Evolutionary conservation across 2,113 vertebrate species (phyloP).

Genomic region (Oreotragus oreotragus): DNA sequence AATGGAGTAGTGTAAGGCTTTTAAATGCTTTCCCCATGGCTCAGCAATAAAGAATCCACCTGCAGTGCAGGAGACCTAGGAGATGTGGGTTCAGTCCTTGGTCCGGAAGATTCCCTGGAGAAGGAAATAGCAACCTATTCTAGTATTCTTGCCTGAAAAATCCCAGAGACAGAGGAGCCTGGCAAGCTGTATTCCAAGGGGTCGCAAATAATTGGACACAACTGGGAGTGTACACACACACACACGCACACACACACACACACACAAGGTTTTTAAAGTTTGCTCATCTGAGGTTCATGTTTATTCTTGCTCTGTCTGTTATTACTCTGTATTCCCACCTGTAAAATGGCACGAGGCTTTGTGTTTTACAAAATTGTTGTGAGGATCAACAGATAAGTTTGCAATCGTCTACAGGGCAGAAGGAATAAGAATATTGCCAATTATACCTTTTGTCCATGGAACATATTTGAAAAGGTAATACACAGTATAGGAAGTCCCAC

Average conservation of each 20-base stretch:
- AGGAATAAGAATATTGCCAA: background rate
- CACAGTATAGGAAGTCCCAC: background rate
- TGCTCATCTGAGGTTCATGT: background rate
- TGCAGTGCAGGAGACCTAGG: background rate
- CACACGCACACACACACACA: background rate
- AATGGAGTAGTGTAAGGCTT: background rate
- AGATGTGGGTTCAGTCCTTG: background rate
- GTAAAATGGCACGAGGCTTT: background rate
- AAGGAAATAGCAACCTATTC: background rate
- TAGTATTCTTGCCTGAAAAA: background rate
- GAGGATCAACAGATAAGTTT: background rate
- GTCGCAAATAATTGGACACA: background rate
- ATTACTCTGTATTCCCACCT: background rate
- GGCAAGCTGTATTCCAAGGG: background rate
- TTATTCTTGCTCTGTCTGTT: background rate
- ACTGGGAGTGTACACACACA: background rate
- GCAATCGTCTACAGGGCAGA: background rate
- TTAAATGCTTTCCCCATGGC: background rate
- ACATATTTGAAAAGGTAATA: background rate
- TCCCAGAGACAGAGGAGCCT: background rate
- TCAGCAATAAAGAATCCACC: background rate
- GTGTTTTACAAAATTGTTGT: background rate
- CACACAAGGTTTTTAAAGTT: background rate
- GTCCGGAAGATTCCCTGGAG: background rate
- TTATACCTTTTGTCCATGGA: background rate